Evolutionary conservation across 2,888 invertebrate species (phyloP).

Genomic region (Diabrotica balteata): DNA sequence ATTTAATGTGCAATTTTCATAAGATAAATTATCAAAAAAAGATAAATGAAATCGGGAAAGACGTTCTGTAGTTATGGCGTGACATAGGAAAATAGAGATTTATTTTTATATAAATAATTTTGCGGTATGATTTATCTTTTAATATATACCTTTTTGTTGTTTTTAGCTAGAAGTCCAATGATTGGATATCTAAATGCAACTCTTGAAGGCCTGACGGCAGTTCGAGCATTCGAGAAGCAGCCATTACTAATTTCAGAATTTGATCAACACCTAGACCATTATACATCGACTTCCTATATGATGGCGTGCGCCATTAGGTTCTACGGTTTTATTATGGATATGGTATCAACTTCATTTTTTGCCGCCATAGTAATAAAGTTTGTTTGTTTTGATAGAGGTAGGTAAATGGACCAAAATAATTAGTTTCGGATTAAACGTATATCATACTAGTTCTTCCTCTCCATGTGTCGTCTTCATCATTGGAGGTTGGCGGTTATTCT

Average conservation of each 20-base stretch:
- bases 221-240: conserved; percentile 54
- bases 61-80: too few species aligned
- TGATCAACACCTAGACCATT: conserved; percentile 55
- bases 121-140: not conserved
- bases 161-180: conserved; percentile 56
- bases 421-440: too few species aligned
- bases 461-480: too few species aligned
- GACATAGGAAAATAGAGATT: too few species aligned
- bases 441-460: too few species aligned
- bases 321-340: conserved; percentile 53
- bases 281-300: conserved; percentile 54
- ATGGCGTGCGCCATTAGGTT: conserved; percentile 47
- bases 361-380: conserved; percentile 39
- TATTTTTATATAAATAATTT: not conserved
- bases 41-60: too few species aligned
- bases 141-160: not conserved
- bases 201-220: conserved; percentile 55
- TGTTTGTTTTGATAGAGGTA: conserved; percentile 37
- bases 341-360: conserved; percentile 43
- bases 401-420: too few species aligned
- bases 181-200: conserved; percentile 56
- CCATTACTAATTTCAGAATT: conserved; percentile 51
- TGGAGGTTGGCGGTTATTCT: too few species aligned
- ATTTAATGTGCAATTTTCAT: too few species aligned
- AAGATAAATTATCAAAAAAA: too few species aligned